phyloP scores from a whole-genome alignment of 2,797 vertebrate genomes.

The Acanthis flammea region DNA sequence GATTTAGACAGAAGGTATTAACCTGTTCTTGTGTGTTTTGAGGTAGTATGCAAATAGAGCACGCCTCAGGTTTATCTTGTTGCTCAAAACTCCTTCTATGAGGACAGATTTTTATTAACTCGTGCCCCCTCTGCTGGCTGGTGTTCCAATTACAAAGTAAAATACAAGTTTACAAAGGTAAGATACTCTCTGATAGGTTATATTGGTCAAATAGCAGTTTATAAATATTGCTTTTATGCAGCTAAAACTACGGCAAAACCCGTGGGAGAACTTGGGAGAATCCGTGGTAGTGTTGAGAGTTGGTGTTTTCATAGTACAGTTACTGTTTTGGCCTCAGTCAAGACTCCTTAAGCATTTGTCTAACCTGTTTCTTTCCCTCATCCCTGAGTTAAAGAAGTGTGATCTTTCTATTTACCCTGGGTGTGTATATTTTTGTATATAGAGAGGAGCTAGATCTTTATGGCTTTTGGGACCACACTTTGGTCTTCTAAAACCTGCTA shows the following conservation, averaged over 20 bases:
- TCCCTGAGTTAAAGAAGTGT: neutral
- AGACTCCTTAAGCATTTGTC: neutral
- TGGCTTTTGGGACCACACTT: neutral
- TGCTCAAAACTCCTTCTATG: neutral
- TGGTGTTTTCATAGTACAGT: neutral
- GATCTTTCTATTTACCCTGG: neutral
- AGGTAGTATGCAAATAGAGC: neutral
- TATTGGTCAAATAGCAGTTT: neutral
- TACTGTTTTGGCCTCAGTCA: neutral
- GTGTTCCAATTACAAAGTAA: slow-evolving; percentile 29
- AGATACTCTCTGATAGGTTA: accelerated
- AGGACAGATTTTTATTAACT: slow-evolving; percentile 31
- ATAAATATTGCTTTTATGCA: neutral
- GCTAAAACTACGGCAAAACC: neutral
- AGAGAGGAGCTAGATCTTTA: neutral
- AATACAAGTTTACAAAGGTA: accelerated
- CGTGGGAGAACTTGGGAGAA: accelerated
- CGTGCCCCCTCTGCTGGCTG: slow-evolving; percentile 70
- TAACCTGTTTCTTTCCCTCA: neutral
- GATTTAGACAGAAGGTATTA: neutral
- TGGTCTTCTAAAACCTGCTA: neutral
- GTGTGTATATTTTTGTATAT: neutral
- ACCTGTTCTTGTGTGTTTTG: neutral
- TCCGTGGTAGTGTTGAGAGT: neutral
- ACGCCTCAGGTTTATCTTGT: neutral